A percentile compares a stretch with the other conserved stretches of the same genome.
phyloP scores from a whole-genome alignment of 2,888 invertebrate species.

The Lithophane leautieri region DNA sequence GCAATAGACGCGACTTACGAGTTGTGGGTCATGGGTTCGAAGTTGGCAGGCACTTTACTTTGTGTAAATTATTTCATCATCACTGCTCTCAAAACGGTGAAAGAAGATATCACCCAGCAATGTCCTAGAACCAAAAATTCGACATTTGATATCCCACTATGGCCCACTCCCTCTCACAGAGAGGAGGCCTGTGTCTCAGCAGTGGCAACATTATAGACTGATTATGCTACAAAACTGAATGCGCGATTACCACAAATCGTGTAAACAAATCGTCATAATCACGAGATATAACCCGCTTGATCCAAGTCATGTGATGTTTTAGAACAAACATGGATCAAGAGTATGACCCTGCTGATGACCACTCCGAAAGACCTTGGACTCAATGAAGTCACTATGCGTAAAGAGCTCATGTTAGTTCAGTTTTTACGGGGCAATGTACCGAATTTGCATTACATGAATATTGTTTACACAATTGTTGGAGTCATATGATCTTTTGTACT shows the following conservation, averaged over 20 bases:
- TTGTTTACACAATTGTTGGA: slow-evolving; percentile 58
- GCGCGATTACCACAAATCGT: slow-evolving; percentile 5
- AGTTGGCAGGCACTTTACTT: too few relatives aligned
- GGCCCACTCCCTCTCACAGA: too few relatives aligned
- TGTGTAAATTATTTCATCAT: too few relatives aligned
- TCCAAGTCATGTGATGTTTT: slow-evolving; percentile 53
- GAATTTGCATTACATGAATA: slow-evolving; percentile 54
- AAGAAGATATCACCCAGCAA: too few relatives aligned
- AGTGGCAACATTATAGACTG: too few relatives aligned
- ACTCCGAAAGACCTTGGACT: slow-evolving; percentile 46
- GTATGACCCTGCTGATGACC: slow-evolving; percentile 10
- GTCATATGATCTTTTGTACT: slow-evolving; percentile 43
- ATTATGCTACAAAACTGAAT: background rate
- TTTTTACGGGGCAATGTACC: slow-evolving; percentile 46
- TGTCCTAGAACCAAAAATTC: too few relatives aligned
- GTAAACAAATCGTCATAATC: slow-evolving; percentile 38
- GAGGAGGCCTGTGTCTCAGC: too few relatives aligned
- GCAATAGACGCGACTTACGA: too few relatives aligned
- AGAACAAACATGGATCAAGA: slow-evolving; percentile 16
- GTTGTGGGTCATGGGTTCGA: too few relatives aligned
- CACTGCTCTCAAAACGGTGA: too few relatives aligned
- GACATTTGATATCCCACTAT: too few relatives aligned
- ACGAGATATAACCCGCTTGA: slow-evolving; percentile 49
- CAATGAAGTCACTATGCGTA: slow-evolving; percentile 23
- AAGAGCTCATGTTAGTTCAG: slow-evolving; percentile 46